Percentiles rank a stretch among this genome's conserved stretches.
These are phyloP conservation scores for Cryptotermes secundus DNA, from an alignment of 1,140 invertebrate species.

Conservation along the genomic window DNA sequence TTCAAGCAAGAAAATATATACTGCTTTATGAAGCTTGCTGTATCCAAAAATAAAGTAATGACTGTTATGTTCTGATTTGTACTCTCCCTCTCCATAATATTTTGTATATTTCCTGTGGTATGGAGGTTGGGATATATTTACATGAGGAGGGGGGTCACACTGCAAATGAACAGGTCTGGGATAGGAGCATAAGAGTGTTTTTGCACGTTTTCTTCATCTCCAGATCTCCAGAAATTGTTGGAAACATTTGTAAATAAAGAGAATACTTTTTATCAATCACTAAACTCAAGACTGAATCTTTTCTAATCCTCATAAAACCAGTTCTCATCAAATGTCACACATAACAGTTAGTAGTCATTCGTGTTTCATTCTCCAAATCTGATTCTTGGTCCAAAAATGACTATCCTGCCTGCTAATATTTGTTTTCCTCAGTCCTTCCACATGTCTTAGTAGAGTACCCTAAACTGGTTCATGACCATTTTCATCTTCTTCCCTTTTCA, in stretches of 20 bases:
- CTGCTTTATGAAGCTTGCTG: slow-evolving; percentile 22
- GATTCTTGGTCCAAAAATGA: too few relatives aligned
- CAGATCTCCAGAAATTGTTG: slow-evolving; percentile 29
- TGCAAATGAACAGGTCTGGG: neutral
- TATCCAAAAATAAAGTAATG: neutral
- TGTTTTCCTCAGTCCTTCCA: too few relatives aligned
- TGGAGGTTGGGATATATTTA: neutral
- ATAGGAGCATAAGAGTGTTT: slow-evolving; percentile 24
- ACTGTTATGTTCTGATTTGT: neutral
- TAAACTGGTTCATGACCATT: too few relatives aligned
- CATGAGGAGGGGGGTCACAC: neutral
- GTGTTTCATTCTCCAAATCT: too few relatives aligned
- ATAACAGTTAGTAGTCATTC: too few relatives aligned
- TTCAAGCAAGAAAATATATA: slow-evolving; percentile 13
- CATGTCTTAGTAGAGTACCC: too few relatives aligned
- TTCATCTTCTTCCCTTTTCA: too few relatives aligned
- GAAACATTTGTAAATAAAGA: slow-evolving; percentile 35
- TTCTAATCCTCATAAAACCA: neutral
- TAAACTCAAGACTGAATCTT: neutral
- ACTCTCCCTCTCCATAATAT: neutral
- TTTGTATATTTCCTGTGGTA: neutral
- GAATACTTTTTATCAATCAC: slow-evolving; percentile 32
- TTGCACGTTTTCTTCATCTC: slow-evolving; percentile 24
- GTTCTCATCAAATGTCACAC: too few relatives aligned
- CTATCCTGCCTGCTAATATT: too few relatives aligned